phyloP scores from a whole-genome alignment of 2,797 vertebrate genomes.

The Macrochelys suwanniensis region DNA sequence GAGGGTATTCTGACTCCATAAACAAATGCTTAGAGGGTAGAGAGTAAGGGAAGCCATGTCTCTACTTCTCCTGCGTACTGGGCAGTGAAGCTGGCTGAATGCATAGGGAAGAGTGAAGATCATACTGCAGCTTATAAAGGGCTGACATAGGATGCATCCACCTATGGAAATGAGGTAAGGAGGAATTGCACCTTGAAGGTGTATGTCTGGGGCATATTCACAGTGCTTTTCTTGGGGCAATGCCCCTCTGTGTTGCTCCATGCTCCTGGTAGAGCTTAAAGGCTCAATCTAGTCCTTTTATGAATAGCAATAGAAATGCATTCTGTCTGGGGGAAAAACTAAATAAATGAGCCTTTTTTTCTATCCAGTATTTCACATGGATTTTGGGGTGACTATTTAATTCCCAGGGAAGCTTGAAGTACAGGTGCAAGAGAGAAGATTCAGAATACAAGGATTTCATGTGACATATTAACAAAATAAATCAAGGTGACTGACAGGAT shows the following conservation, averaged over 20 bases:
- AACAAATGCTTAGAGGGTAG: no score
- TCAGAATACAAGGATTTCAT: not conserved
- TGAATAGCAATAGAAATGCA: not conserved
- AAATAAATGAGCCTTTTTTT: not conserved
- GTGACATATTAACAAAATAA: not conserved
- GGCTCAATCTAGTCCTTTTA: not conserved
- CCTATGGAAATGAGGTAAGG: not conserved
- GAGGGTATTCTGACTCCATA: not conserved
- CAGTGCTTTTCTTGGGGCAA: not conserved
- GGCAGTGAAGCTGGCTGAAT: not conserved
- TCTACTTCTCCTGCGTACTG: not conserved
- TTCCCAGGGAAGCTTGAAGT: not conserved
- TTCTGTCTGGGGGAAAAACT: not conserved
- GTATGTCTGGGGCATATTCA: not conserved
- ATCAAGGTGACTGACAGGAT: not conserved
- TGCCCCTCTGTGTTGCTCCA: not conserved
- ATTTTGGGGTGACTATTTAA: not conserved
- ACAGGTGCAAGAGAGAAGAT: not conserved
- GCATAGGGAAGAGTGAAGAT: not conserved
- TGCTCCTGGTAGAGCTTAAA: not conserved
- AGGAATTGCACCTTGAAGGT: not conserved
- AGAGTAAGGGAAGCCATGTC: not conserved
- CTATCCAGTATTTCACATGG: fast-evolving
- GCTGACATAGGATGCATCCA: not conserved
- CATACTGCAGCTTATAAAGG: not conserved